These are phyloP conservation scores for Antheraea yamamai DNA, from an alignment of 2,888 invertebrate genomes.

Conservation along the genomic window DNA sequence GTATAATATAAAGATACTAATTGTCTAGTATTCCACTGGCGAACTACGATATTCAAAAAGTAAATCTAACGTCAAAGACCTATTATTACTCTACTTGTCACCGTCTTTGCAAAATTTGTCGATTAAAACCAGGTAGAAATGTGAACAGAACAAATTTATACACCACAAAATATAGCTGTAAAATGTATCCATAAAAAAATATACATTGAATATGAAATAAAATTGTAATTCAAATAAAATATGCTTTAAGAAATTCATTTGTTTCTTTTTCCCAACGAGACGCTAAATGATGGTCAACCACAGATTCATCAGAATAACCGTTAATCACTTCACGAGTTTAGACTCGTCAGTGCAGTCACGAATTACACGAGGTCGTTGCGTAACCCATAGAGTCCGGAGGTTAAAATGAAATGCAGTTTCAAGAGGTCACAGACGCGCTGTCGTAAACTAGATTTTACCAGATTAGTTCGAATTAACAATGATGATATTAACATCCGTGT, in stretches of 20 bases:
- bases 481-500: neutral
- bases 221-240: neutral
- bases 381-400: neutral
- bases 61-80: too few relatives aligned
- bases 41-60: too few relatives aligned
- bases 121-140: neutral
- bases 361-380: neutral
- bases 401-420: neutral
- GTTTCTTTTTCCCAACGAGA: neutral
- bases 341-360: conserved; percentile 1
- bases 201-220: neutral
- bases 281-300: neutral
- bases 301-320: neutral
- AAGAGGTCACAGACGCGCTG: conserved; percentile 10
- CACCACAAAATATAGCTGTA: neutral
- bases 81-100: neutral
- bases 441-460: neutral
- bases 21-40: too few relatives aligned
- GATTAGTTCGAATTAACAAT: neutral
- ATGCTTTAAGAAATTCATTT: neutral
- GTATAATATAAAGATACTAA: too few relatives aligned
- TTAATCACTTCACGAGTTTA: neutral
- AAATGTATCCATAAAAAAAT: neutral
- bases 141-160: neutral
- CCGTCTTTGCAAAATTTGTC: neutral